Evolutionary conservation across 1,140 invertebrate genomes (phyloP), one percentile per base, ranked within the genome.

Genomic region (Ctenoplectra terminalis): DNA sequence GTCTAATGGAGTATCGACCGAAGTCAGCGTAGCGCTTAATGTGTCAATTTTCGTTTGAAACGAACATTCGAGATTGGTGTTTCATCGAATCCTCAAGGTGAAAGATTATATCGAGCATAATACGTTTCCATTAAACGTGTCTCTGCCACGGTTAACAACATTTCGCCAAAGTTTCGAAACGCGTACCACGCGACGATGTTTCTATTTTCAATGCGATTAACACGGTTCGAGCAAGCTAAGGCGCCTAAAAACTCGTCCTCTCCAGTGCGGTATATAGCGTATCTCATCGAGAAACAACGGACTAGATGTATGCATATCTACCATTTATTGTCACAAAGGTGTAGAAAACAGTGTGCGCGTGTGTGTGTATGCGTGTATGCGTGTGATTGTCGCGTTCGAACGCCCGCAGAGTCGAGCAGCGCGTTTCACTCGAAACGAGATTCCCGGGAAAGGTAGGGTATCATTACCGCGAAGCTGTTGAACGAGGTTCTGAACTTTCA

Each of bases 401-500:
- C 66, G 78, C 31, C 9, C 73, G 48, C 73, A 40, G 69, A 63
- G 50, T 52, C 61, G 56, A 61, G 73, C 66, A 52, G 43, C 31
- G 69, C 79, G 73, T 86, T 86, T 86, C 84, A 82, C 70, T 69
- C 31, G 50, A 7, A 67, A 87, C 75, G 40, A 79, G 75, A 86
- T 86, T 67, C 58, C 40, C 85, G 72, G 48, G 34, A 72, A 61
- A 67, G 66, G 54, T n/a, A 31, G 15, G 37, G 31, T 26, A 63
- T 67, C 46, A 31, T 85, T 78, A 37, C 17, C 77, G 31, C 31
- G 83, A 79, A 84, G 76, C 82, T 52, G 75, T 87, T 89, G 67
- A 88, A 89, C 75, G 79, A 72, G 85, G 71, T 84, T 75, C 70
- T 90, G 89, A 92, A 92, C 90, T 91, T 92, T 92, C 90, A 87